phyloP scores from a whole-genome alignment of 53 echinoderm and acorn worm genomes.

The Hippasteria phrygiana region DNA sequence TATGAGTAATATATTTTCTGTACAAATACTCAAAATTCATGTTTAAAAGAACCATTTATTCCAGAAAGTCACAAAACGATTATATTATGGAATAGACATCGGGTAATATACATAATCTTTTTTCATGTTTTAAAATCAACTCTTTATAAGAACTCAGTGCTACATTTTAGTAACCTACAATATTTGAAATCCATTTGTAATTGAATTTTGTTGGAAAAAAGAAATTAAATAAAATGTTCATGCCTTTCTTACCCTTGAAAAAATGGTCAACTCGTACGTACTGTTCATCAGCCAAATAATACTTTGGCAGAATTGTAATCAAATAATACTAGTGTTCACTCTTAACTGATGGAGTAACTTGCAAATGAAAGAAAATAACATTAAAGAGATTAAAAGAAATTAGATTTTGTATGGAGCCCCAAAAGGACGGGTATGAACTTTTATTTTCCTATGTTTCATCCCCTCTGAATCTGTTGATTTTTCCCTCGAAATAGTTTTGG shows the following conservation, averaged over 20 bases:
- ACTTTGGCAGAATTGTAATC: too few species aligned
- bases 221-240: conserved; percentile 34
- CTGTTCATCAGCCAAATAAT: too few species aligned
- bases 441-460: too few species aligned
- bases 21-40: conserved; percentile 53
- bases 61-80: conserved; percentile 23
- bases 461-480: too few species aligned
- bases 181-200: conserved; percentile 58
- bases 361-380: background rate
- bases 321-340: too few species aligned
- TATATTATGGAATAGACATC: conserved; percentile 47
- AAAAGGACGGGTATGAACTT: too few species aligned
- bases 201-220: conserved; percentile 18
- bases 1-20: conserved; percentile 63
- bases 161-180: conserved; percentile 14
- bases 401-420: too few species aligned
- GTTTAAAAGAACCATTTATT: conserved; percentile 51
- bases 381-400: too few species aligned
- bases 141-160: conserved; percentile 21
- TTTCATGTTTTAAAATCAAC: conserved; percentile 15
- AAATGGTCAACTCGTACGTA: background rate
- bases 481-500: too few species aligned
- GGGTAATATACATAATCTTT: conserved; percentile 45
- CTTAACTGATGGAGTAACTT: too few species aligned
- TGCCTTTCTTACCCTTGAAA: conserved; percentile 52